These are phyloP conservation scores for Ceratotherium simum DNA, from an alignment of 2,113 vertebrate species.

Conservation along the genomic window DNA sequence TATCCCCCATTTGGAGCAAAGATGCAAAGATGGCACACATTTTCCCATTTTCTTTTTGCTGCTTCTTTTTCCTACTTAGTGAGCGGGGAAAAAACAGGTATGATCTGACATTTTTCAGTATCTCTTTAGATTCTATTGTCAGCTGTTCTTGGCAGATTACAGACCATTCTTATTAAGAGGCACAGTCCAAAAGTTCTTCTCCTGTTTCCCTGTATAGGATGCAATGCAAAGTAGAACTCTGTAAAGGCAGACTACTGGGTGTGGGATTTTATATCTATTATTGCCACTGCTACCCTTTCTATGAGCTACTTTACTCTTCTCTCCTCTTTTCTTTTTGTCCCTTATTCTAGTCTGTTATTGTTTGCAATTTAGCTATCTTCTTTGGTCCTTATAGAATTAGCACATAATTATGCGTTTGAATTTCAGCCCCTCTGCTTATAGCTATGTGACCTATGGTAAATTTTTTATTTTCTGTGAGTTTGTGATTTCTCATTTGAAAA, in stretches of 20 bases:
- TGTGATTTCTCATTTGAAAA: not conserved
- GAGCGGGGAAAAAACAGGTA: not conserved
- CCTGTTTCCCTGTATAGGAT: not conserved
- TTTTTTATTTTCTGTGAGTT: constrained; percentile 1
- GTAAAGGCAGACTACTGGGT: not conserved
- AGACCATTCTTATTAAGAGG: not conserved
- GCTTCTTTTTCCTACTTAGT: not conserved
- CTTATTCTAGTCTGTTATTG: not conserved
- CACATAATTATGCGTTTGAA: not conserved
- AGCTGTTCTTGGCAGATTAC: not conserved
- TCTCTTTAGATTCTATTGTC: not conserved
- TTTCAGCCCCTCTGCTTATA: not conserved
- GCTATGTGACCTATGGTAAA: not conserved
- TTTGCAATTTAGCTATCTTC: not conserved
- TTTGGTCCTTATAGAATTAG: not conserved
- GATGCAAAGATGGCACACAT: not conserved
- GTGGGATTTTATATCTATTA: not conserved
- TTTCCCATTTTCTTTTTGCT: not conserved
- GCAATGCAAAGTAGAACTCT: not conserved
- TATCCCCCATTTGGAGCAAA: not conserved
- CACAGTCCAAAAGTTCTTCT: not conserved
- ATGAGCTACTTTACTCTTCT: not conserved
- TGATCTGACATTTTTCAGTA: not conserved
- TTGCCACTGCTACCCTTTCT: not conserved
- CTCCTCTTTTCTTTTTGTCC: not conserved